Conservation (phyloP, 2,888 invertebrate genomes). For the Caenorhabditis angaria region DNA sequence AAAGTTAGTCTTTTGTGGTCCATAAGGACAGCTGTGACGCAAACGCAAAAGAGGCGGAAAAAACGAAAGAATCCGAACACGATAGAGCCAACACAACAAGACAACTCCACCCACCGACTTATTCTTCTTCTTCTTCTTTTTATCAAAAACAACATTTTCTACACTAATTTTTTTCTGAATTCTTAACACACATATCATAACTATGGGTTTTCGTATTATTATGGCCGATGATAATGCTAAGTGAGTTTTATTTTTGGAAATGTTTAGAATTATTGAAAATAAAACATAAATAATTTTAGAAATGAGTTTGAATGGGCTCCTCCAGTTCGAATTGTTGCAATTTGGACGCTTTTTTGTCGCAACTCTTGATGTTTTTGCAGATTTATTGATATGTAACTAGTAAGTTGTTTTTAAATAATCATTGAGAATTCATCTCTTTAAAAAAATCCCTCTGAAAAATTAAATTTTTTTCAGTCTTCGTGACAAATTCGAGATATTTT, state of each 20-base stretch:
- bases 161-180: not conserved
- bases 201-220: constrained; percentile 49
- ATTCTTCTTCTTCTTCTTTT: not conserved
- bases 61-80: not conserved
- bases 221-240: constrained; percentile 51
- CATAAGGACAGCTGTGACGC: constrained; percentile 4
- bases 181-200: not conserved
- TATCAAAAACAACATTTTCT: not conserved
- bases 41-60: constrained; percentile 4
- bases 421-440: not conserved
- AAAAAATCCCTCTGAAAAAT: too few species aligned
- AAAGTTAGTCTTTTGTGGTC: not conserved
- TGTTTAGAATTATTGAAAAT: not conserved
- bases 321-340: constrained; percentile 68
- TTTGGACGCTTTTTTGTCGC: constrained; percentile 67
- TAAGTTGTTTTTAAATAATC: constrained; percentile 10
- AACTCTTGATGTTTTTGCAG: constrained; percentile 71
- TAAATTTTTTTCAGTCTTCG: not conserved
- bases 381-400: constrained; percentile 69
- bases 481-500: not conserved
- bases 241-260: constrained; percentile 34
- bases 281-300: constrained; percentile 41
- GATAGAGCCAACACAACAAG: too few species aligned
- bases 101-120: constrained; percentile 12
- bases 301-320: constrained; percentile 71